Evolutionary conservation across 2,888 invertebrate genomes (phyloP).

Genomic region (Leptogaster cylindrica): DNA sequence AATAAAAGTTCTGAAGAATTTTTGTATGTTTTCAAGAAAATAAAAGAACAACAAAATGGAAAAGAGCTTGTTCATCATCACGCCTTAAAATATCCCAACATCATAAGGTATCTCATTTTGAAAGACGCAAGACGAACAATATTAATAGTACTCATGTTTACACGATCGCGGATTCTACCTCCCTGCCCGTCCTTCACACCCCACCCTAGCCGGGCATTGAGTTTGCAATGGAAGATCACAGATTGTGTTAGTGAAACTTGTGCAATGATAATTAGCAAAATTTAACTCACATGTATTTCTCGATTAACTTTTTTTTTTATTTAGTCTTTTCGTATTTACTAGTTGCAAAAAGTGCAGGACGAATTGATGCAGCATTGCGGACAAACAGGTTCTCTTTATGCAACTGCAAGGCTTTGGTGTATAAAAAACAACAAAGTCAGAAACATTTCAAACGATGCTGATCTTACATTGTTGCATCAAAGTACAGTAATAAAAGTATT

Average conservation of each 20-base stretch:
- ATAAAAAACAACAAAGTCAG: too few species aligned
- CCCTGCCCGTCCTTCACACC: too few species aligned
- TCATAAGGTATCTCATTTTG: neutral
- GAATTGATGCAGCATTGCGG: slow-evolving; percentile 7
- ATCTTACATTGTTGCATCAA: slow-evolving; percentile 16
- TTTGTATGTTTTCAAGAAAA: neutral
- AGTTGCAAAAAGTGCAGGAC: slow-evolving; percentile 10
- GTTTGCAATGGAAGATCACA: neutral
- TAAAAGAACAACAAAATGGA: neutral
- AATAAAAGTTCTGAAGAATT: slow-evolving; percentile 1
- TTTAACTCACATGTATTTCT: neutral
- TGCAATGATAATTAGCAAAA: neutral
- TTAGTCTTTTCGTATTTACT: too few species aligned
- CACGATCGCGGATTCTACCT: neutral
- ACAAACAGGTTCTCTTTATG: slow-evolving; percentile 14
- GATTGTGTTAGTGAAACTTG: slow-evolving; percentile 9
- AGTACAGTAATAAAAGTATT: slow-evolving; percentile 26
- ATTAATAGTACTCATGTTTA: slow-evolving; percentile 17
- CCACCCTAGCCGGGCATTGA: too few species aligned
- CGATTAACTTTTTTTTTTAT: slow-evolving; percentile 19
- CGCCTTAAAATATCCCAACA: neutral
- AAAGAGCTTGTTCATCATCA: neutral
- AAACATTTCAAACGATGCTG: too few species aligned
- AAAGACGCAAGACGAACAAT: neutral
- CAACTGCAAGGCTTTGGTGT: slow-evolving; percentile 3